Percentiles rank a stretch among this genome's conserved stretches.
Evolutionary conservation across 1,140 invertebrate genomes (phyloP).

Genomic region (Palaemon carinicauda): DNA sequence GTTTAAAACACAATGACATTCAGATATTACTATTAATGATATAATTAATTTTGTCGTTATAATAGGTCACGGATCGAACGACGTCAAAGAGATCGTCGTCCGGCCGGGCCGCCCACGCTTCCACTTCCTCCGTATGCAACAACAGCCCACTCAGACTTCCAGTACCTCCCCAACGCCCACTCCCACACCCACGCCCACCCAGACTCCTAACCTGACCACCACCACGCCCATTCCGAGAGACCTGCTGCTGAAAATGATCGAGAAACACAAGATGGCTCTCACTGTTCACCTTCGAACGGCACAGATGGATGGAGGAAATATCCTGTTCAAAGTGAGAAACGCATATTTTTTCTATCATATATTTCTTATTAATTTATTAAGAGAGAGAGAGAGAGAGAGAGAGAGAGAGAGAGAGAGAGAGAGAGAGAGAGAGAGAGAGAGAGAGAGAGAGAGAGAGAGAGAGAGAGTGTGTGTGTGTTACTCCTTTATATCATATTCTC

Average conservation of each 20-base stretch:
- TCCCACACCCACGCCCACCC: slow-evolving; percentile 7
- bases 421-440: too few species aligned
- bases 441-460: too few species aligned
- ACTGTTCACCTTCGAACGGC: slow-evolving; percentile 28
- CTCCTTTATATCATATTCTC: too few species aligned
- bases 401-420: too few species aligned
- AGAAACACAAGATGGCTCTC: slow-evolving; percentile 47
- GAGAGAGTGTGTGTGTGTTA: too few species aligned
- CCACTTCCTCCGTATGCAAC: neutral
- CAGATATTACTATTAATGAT: too few species aligned
- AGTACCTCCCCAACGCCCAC: neutral
- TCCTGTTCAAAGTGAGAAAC: slow-evolving; percentile 46
- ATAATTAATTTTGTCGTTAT: too few species aligned
- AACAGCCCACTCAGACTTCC: neutral
- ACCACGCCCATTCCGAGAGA: slow-evolving; percentile 34
- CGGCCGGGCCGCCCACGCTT: slow-evolving; percentile 30
- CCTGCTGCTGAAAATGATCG: slow-evolving; percentile 21
- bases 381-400: too few species aligned
- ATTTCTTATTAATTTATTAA: neutral
- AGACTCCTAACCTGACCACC: neutral
- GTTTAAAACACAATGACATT: too few species aligned
- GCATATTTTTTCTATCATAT: neutral
- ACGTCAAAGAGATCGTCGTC: neutral
- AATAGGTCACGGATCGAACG: neutral
- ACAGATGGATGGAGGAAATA: slow-evolving; percentile 52